Evolutionary conservation across 2,888 invertebrate species (phyloP), one percentile per base, ranked within the genome.

Genomic region (Chloroclystis v-ata): DNA sequence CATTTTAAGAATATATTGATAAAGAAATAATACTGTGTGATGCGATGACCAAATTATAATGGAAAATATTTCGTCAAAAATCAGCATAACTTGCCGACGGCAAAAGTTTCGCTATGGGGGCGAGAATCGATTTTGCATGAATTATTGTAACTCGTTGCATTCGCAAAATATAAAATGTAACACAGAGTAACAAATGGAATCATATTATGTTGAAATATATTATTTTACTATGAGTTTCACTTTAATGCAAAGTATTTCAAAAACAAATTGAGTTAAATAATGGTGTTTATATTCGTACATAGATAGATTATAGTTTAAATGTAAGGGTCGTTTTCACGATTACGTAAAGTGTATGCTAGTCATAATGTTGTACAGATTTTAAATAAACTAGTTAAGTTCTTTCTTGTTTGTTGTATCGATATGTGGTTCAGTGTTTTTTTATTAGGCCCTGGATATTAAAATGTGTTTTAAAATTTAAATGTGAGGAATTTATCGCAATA

Each of bases 301-400:
- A 79, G 75, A 71, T 80, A 81, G 72, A 35, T 79, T 81, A 82
- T 76, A 68, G 58, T 76, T 78, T 73, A 77, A 71, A 69, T 76
- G 75, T 72, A 69, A 69, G 65, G 59, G 58, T 65, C 57, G 62
- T 68, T 74, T 78, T 76, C 62, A 64, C 58, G 57, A 68, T 72
- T 69, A 59, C 66, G 72, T 78, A 77, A 71, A 75, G 77, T 81
- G 75, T 83, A 81, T 74, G 77, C 82, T 85, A 86, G 82, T 78
- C 76, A 72, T 80, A 77, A 69, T 85, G n/a, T n/a, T n/a, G 85
- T 86, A 85, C 85, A 86, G 82, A 72, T 75, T 78, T 76, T 69
- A 66, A 77, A 72, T 74, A 59, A 52, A 63, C 55, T 74, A 71
- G 73, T 57, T 76, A 75, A 71, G 67, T 72, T 63, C 76, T 79